Evolutionary conservation across 2,113 vertebrate genomes (phyloP).

Genomic region (Diphyllodes magnificus): DNA sequence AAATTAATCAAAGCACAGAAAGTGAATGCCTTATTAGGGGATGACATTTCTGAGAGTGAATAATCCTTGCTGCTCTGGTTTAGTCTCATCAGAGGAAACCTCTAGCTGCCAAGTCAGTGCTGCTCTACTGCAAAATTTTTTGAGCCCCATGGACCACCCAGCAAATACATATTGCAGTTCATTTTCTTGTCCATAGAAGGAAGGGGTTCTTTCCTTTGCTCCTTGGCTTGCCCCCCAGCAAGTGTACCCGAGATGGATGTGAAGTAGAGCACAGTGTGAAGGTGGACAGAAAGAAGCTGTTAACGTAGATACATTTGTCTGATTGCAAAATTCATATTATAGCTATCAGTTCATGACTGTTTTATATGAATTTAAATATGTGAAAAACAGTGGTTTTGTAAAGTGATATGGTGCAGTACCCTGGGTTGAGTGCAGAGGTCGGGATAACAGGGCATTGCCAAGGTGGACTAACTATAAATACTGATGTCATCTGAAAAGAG

Average conservation of each 20-base stretch:
- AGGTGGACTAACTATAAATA: not conserved
- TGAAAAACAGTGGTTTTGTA: not conserved
- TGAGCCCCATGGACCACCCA: not conserved
- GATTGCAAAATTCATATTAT: not conserved
- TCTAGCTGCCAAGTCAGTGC: not conserved
- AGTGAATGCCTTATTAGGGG: not conserved
- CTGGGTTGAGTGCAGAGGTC: not conserved
- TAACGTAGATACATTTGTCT: not conserved
- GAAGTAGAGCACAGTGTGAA: not conserved
- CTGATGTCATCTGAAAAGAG: not conserved
- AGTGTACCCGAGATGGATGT: rapidly evolving
- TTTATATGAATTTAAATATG: not conserved
- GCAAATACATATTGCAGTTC: not conserved
- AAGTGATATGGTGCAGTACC: rapidly evolving
- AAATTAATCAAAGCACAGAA: not conserved
- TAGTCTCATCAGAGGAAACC: not conserved
- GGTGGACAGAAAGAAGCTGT: not conserved
- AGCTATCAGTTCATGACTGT: not conserved
- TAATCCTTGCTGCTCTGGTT: not conserved
- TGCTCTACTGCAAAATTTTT: not conserved
- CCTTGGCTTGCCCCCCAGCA: not conserved
- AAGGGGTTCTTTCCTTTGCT: rapidly evolving
- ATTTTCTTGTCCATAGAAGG: rapidly evolving
- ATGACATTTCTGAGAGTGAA: not conserved
- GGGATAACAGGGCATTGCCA: not conserved